Percentiles rank a stretch among this genome's conserved stretches.
Conservation (phyloP, 2,888 invertebrate genomes). For the Campoplex nolae region DNA sequence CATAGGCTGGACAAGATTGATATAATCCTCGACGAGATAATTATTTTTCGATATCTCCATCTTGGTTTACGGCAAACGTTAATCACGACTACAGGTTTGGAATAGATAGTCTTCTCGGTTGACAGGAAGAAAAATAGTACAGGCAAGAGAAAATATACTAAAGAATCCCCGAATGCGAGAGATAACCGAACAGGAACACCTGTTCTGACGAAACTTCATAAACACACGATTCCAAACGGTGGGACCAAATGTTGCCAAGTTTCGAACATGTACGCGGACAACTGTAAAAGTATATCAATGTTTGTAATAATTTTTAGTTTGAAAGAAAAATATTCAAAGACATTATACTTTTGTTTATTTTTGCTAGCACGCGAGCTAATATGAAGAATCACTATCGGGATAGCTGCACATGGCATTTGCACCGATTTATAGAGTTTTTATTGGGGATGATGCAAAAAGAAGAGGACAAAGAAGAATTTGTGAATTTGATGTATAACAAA, state of each 20-base stretch:
- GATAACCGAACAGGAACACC: background rate
- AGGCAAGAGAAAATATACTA: background rate
- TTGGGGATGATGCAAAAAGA: background rate
- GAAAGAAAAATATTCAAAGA: no score
- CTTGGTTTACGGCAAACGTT: background rate
- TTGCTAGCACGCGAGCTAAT: no score
- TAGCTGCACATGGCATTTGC: background rate
- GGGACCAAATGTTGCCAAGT: background rate
- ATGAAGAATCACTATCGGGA: background rate
- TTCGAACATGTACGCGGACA: background rate
- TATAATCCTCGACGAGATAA: background rate
- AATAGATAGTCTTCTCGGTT: background rate
- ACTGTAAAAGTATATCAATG: background rate
- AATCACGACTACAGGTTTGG: background rate
- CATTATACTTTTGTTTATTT: no score
- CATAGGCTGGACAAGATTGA: background rate
- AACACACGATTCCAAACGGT: background rate
- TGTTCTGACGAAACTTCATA: background rate
- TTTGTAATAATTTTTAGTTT: background rate
- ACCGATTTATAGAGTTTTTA: background rate
- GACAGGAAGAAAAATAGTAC: background rate
- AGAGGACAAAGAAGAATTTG: background rate
- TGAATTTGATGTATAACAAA: slow-evolving; percentile 7
- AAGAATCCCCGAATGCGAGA: background rate
- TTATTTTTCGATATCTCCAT: background rate